Evolutionary conservation across 2,888 invertebrate genomes (phyloP), one percentile per base, ranked within the genome.

Genomic region (Amphipoea oculea): DNA sequence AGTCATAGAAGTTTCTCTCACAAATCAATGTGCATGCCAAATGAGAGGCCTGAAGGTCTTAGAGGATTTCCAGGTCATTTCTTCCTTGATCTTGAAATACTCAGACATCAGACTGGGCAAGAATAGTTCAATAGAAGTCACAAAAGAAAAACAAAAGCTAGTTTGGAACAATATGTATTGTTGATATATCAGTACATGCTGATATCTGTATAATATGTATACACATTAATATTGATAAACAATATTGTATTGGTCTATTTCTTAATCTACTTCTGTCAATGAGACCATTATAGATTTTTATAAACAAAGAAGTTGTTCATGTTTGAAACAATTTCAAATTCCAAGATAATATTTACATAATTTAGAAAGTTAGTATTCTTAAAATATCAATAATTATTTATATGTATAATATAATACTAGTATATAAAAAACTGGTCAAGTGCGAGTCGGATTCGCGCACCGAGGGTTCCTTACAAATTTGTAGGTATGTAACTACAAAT

Each of bases 1-100:
- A 65, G 67, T 65, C 17, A 12, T n/a, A 36, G 62, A 23, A 40
- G 1, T 29, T 23, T 60, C 45, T 69, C 9, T 40, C n/a, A n/a
- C 7, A 63, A 51, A 68, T 57, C 36, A 65, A n/a, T 66, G 23
- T 63, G 11, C 42, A 12, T 78, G 77, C 78, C 69, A 75, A 85
- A 70, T 72, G 14, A 63, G 36, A 29, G 29, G 36, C 14, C 6
- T 12, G 75, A 81, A 81, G 81, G 63, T 82, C 51, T 79, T 11
- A 12, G 54, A 83, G 75, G 75, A 78, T 69, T 79, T 86, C 75
- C 51, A 36, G 42, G 14, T 65, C 14, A 63, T 20, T 68, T 76
- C 60, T 85, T 76, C 65, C 54, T 76, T 67, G 20, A 68, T 79
- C 63, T 63, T 79, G 69, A 75, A 76, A 74, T 78, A 85, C 54